Evolutionary conservation across 2,888 invertebrate species (phyloP).

Genomic region (Diabrotica balteata): DNA sequence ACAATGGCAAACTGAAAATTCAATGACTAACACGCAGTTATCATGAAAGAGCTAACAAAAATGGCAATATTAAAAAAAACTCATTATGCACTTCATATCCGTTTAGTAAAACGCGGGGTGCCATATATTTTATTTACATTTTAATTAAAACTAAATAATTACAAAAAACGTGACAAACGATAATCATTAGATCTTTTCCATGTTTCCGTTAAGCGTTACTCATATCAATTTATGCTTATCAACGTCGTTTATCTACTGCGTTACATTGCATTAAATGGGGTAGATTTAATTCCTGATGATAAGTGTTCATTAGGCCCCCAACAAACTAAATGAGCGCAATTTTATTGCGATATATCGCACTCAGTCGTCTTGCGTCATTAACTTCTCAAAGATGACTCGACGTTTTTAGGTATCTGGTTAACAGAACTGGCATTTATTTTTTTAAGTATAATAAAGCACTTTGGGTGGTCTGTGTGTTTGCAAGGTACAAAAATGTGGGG

Average conservation of each 20-base stretch:
- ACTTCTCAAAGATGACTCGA: constrained; percentile 4
- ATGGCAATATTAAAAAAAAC: too few relatives aligned
- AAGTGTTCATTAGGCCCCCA: constrained; percentile 19
- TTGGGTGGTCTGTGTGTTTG: constrained; percentile 1
- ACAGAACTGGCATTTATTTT: neutral
- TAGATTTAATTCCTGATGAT: constrained; percentile 22
- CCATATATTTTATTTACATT: too few relatives aligned
- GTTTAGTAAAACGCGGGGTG: too few relatives aligned
- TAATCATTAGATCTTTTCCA: neutral
- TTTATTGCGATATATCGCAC: constrained; percentile 19
- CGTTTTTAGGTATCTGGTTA: neutral
- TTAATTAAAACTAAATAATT: too few relatives aligned
- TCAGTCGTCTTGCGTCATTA: constrained; percentile 9
- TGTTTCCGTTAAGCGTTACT: neutral
- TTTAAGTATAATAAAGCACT: constrained; percentile 4
- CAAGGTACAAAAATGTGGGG: too few relatives aligned
- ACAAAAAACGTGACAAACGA: neutral
- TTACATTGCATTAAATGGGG: constrained; percentile 17
- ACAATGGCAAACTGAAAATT: too few relatives aligned
- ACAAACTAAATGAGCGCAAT: constrained; percentile 21
- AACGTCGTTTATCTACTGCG: constrained; percentile 13
- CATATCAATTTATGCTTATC: constrained; percentile 14
- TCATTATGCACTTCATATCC: too few relatives aligned
- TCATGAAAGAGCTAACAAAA: too few relatives aligned
- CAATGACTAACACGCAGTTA: too few relatives aligned